phyloP scores from a whole-genome alignment of 2,888 invertebrate genomes.

The Strigamia maritima region DNA sequence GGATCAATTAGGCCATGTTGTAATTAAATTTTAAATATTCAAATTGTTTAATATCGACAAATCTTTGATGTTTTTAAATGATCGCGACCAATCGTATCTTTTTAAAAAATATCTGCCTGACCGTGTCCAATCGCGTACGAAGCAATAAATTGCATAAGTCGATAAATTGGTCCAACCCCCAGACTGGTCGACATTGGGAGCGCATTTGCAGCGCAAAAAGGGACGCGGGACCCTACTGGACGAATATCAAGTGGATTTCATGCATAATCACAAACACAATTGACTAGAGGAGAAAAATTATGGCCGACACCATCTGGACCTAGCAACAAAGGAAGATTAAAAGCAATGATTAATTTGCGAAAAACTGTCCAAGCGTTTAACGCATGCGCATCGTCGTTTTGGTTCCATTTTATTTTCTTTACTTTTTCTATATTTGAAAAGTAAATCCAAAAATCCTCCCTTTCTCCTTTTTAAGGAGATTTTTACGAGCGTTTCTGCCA shows the following conservation, averaged over 20 bases:
- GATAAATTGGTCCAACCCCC: constrained; percentile 7
- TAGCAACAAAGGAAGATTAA: constrained; percentile 12
- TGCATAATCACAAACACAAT: constrained; percentile 19
- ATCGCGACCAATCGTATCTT: not conserved
- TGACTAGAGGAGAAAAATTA: constrained; percentile 7
- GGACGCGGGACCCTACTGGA: not conserved
- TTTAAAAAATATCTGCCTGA: not conserved
- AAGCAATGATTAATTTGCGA: not conserved
- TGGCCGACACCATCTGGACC: constrained; percentile 11
- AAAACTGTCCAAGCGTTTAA: not conserved
- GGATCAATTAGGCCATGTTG: too few species aligned
- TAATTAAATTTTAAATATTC: too few species aligned
- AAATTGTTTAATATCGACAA: too few species aligned
- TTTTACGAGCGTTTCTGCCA: not conserved
- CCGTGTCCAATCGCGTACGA: not conserved
- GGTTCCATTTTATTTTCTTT: too few species aligned
- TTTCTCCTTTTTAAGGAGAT: too few species aligned
- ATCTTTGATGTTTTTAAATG: too few species aligned
- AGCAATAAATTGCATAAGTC: not conserved
- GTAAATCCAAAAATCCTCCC: too few species aligned
- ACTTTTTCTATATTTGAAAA: too few species aligned
- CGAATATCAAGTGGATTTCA: constrained; percentile 27
- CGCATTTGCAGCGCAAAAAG: not conserved
- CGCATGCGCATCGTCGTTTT: too few species aligned
- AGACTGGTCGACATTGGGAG: constrained; percentile 4